phyloP scores from a whole-genome alignment of 2,888 invertebrate species.

The Phymatocera aterrima region DNA sequence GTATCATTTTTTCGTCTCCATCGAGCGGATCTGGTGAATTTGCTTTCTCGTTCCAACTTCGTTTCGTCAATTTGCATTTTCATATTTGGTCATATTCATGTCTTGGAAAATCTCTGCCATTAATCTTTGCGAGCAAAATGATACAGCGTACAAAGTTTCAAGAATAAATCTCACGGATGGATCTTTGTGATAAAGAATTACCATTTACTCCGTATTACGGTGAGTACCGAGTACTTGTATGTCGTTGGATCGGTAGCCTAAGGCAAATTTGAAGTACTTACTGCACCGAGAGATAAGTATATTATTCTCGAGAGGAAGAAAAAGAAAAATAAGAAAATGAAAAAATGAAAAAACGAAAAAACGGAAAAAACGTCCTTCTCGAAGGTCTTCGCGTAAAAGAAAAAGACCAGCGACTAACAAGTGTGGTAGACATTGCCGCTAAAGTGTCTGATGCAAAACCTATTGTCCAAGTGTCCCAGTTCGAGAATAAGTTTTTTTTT shows the following conservation, averaged over 20 bases:
- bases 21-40: too few relatives aligned
- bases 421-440: neutral
- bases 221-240: neutral
- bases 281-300: neutral
- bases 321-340: neutral
- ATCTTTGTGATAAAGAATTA: neutral
- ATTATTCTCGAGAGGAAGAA: neutral
- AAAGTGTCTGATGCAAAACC: neutral
- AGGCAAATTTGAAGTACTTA: neutral
- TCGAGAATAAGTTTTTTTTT: slow-evolving; percentile 8
- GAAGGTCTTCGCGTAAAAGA: slow-evolving; percentile 14
- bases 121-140: neutral
- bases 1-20: too few relatives aligned
- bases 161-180: neutral
- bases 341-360: too few relatives aligned
- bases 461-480: slow-evolving; percentile 30
- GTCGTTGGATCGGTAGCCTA: slow-evolving; percentile 6
- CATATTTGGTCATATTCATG: neutral
- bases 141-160: neutral
- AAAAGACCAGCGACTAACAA: neutral
- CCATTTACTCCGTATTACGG: neutral
- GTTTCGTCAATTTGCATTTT: neutral
- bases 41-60: neutral
- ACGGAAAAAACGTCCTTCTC: too few relatives aligned
- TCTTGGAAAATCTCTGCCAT: neutral